Conservation (phyloP, 2,888 invertebrate genomes). For the Oscheius sp. region DNA sequence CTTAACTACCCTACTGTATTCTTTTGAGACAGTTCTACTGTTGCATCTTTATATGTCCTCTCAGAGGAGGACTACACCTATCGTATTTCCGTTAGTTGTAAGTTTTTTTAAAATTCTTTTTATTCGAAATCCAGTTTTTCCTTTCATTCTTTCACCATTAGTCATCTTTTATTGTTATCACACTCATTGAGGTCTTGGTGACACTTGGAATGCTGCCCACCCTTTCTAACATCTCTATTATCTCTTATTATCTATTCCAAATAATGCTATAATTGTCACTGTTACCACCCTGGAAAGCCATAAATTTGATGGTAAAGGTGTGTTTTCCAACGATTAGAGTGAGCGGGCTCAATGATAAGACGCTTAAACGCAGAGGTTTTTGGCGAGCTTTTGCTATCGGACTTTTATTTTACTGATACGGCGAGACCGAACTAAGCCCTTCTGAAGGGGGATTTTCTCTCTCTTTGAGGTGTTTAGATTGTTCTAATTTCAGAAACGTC, state of each 20-base stretch:
- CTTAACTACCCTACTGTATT: conserved; percentile 22
- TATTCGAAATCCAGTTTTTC: neutral
- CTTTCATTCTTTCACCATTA: neutral
- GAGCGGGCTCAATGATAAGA: conserved; percentile 17
- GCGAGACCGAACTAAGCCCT: conserved; percentile 24
- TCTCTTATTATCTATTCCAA: neutral
- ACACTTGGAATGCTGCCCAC: too few species aligned
- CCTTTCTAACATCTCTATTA: too few species aligned
- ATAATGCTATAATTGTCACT: neutral
- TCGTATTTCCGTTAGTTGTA: neutral
- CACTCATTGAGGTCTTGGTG: too few species aligned
- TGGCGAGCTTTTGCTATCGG: conserved; percentile 25
- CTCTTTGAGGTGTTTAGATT: conserved; percentile 21
- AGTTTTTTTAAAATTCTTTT: conserved; percentile 16
- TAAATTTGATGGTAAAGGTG: conserved; percentile 30
- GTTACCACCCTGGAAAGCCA: conserved; percentile 19
- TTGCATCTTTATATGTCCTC: neutral
- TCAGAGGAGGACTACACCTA: neutral
- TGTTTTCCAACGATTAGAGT: conserved; percentile 29
- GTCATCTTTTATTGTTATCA: too few species aligned
- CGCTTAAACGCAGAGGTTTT: conserved; percentile 27
- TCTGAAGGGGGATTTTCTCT: conserved; percentile 17
- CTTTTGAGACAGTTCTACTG: neutral
- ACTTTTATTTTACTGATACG: conserved; percentile 13
- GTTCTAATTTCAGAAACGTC: conserved; percentile 7